Base-by-base conservation (phyloP, 1,140 invertebrate genomes). In the Potamilus streckersoni region DNA sequence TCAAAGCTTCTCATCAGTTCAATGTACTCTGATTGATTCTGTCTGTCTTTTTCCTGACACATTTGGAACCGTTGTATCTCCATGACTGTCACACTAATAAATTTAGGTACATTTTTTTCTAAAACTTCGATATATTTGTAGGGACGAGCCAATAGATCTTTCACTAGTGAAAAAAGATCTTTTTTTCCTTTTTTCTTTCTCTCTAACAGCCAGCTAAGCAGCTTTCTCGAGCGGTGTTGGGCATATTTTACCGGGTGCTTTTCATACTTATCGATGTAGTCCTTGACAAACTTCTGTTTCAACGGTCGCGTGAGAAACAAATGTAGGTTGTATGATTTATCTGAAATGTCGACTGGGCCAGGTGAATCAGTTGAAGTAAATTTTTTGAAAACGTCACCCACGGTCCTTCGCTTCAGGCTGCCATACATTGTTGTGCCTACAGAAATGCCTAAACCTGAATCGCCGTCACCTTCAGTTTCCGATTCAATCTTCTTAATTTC, bases 101-200 rank as follows among this genome's bases (percentile, higher is more conserved):
- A 31, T 27, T 31, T 63, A 6, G 75, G 75, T 23, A 77, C 63
- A 31, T 72, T 77, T 16, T n/a, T 69, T 73, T 77, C 70, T 19
- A 77, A 55, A 20, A 57, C 8, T 38, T 62, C 57, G 2, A 77
- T 72, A 60, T 77, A 77, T 58, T 72, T 77, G 16, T 49, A 67
- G n/a, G 75, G 75, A 27, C 70, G 19, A 56, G 67, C 63, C 49
- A 77, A 57, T 2, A 77, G 27, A 20, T 72, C 64, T 38, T 58
- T 65, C 0, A 77, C 69, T 57, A 77, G 68, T n/a, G 16, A 23
- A 55, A 73, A 31, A 16, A 58, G 63, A 12, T 67, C 38, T 27
- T 77, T 71, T 58, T 77, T 77, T 49, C 66, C 65, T 63, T 77
- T 77, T 16, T 64, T 67, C 38, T 69, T 77, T 14, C 55, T 27